phyloP scores from a whole-genome alignment of 2,113 vertebrate species.

The Alces alces region DNA sequence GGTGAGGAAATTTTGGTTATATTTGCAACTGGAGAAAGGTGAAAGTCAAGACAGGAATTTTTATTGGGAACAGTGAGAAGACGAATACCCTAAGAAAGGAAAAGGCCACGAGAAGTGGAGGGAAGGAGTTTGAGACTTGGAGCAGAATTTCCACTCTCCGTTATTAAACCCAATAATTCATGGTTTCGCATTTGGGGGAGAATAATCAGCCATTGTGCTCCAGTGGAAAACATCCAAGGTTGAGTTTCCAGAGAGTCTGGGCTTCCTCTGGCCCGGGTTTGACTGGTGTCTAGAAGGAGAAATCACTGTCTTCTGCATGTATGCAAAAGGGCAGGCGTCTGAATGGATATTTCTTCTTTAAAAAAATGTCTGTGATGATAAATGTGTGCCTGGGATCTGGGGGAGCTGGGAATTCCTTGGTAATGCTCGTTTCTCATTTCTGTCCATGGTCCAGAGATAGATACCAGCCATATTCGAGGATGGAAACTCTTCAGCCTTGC shows the following conservation, averaged over 20 bases:
- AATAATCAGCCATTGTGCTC: neutral
- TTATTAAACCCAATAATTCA: neutral
- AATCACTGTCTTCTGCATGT: conserved; percentile 13
- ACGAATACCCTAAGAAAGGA: neutral
- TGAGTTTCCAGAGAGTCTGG: neutral
- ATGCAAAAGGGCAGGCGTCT: conserved; percentile 2
- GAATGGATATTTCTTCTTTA: neutral
- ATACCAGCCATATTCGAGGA: neutral
- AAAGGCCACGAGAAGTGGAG: neutral
- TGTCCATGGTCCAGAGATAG: neutral
- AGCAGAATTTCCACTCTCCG: neutral
- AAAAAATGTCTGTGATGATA: neutral
- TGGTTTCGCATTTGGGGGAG: neutral
- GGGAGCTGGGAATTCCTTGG: conserved; percentile 34
- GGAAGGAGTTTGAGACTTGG: neutral
- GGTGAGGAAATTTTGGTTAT: neutral
- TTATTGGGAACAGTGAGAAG: neutral
- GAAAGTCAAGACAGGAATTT: neutral
- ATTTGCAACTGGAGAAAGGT: neutral
- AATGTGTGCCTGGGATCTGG: neutral
- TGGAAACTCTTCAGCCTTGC: conserved; percentile 27
- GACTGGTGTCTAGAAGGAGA: neutral
- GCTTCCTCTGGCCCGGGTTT: neutral
- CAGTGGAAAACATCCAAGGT: neutral
- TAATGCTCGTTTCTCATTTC: conserved; percentile 22